A percentile compares a stretch with the other conserved stretches of the same genome.
Conservation (phyloP, 2,888 invertebrate species). For the Calameuta pallipes region DNA sequence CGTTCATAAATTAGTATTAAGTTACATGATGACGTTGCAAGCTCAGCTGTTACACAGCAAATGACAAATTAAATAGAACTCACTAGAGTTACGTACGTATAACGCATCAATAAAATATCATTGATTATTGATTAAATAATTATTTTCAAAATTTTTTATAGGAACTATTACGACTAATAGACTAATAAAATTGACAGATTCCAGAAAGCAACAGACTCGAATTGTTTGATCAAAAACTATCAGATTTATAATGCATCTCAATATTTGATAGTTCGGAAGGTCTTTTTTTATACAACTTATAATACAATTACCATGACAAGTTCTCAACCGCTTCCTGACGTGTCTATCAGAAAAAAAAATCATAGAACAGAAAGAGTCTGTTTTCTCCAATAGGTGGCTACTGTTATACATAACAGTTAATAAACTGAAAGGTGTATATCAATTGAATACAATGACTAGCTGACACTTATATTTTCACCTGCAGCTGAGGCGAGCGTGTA, state of each 20-base stretch:
- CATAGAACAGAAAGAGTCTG: background rate
- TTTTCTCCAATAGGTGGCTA: background rate
- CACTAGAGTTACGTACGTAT: background rate
- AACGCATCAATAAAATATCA: background rate
- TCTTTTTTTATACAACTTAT: background rate
- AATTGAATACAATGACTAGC: too few relatives aligned
- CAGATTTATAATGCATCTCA: background rate
- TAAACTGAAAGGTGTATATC: too few relatives aligned
- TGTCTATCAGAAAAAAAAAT: background rate
- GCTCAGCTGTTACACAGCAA: background rate
- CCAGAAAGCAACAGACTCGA: background rate
- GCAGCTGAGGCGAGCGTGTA: background rate
- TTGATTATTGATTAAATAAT: background rate
- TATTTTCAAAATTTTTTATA: background rate
- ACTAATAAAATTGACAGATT: background rate
- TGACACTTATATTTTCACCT: background rate
- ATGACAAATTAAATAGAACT: background rate
- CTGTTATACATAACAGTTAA: too few relatives aligned
- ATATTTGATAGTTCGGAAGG: too few relatives aligned
- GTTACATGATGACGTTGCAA: conserved; percentile 25
- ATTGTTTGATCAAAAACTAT: background rate
- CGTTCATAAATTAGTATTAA: conserved; percentile 15
- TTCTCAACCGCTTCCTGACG: background rate
- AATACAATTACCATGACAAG: background rate
- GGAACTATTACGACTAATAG: background rate